These are phyloP conservation scores for Halcyon chelicuti DNA, from an alignment of 2,797 vertebrate genomes.

Conservation along the genomic window DNA sequence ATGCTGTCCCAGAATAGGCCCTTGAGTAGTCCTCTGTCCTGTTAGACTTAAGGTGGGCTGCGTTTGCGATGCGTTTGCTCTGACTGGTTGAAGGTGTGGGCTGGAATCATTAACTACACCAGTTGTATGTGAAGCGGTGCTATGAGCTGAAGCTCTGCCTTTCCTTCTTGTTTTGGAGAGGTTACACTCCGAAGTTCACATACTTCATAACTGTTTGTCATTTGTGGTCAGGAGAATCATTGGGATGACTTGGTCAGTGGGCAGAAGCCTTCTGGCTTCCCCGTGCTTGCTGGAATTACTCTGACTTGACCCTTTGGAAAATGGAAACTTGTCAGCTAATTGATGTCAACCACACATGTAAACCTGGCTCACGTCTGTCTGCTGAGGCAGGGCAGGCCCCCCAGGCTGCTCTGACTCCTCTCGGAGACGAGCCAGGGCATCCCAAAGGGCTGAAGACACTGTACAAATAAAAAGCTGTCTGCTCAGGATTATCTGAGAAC, in stretches of 20 bases:
- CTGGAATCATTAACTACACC: neutral
- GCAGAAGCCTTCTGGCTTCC: conserved; percentile 3
- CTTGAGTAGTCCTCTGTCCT: neutral
- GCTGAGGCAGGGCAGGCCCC: conserved; percentile 22
- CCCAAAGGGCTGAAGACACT: neutral
- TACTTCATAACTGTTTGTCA: neutral
- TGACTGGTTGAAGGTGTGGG: neutral
- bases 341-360: neutral
- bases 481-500: neutral
- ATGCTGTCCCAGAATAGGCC: neutral
- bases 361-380: conserved; percentile 31
- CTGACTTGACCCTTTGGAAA: conserved; percentile 6
- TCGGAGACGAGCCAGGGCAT: neutral
- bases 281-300: neutral
- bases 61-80: neutral
- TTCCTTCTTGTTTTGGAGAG: neutral
- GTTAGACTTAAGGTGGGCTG: neutral
- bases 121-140: neutral
- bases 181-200: neutral
- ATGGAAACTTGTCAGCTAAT: conserved; percentile 20
- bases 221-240: conserved; percentile 15
- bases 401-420: conserved; percentile 1
- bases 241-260: neutral
- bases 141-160: neutral
- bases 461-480: neutral